Conservation (phyloP, 2,113 vertebrate species). For the Cromileptes altivelis region DNA sequence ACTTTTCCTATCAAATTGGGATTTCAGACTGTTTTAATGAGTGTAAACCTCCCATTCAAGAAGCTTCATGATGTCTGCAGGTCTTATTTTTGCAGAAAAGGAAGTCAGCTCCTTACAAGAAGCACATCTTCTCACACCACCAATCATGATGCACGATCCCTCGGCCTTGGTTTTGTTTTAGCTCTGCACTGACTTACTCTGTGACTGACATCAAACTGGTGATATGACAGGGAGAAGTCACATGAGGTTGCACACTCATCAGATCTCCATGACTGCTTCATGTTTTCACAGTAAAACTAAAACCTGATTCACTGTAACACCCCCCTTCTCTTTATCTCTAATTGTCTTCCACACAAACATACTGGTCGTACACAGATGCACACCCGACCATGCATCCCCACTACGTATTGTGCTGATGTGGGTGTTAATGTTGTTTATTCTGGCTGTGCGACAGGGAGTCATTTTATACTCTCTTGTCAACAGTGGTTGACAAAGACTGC, state of each 20-base stretch:
- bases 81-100: conserved; percentile 25
- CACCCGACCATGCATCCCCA: conserved; percentile 22
- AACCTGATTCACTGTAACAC: background rate
- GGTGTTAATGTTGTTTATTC: conserved; percentile 37
- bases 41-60: background rate
- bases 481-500: conserved; percentile 25
- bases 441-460: conserved; percentile 19
- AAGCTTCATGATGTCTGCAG: background rate
- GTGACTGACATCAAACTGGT: background rate
- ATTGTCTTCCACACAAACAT: conserved; percentile 8
- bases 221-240: background rate
- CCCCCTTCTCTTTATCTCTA: background rate
- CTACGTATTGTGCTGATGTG: conserved; percentile 28
- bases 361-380: conserved; percentile 2
- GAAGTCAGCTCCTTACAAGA: conserved; percentile 7
- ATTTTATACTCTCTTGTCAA: conserved; percentile 28
- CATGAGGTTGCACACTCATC: background rate
- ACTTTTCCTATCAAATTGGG: too few species aligned
- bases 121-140: conserved; percentile 14
- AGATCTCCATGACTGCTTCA: background rate
- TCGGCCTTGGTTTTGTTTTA: background rate
- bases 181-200: background rate
- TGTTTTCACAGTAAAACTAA: conserved; percentile 3
- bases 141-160: background rate
- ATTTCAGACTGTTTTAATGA: conserved; percentile 4